phyloP scores from a whole-genome alignment of 2,113 vertebrate species.

The Pseudolaguvia tuberculata region DNA sequence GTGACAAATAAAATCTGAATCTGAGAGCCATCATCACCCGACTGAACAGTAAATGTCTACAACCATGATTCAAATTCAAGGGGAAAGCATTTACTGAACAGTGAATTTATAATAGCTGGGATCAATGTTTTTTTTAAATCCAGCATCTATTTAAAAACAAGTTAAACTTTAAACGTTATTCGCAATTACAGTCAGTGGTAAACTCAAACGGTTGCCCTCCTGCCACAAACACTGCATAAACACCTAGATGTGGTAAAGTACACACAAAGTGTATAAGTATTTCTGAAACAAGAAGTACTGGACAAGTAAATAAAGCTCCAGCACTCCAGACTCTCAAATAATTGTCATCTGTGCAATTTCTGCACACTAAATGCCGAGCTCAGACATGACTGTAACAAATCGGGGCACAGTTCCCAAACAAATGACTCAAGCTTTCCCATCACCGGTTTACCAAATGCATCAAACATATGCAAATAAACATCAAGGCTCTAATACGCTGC shows the following conservation, averaged over 20 bases:
- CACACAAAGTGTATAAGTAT: not conserved
- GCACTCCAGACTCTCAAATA: not conserved
- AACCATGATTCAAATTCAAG: too few species aligned
- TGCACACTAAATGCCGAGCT: not conserved
- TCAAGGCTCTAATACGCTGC: not conserved
- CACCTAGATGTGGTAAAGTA: not conserved
- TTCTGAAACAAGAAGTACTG: not conserved
- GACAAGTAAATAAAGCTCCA: too few species aligned
- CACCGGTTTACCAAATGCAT: not conserved
- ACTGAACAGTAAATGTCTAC: too few species aligned
- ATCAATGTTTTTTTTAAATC: too few species aligned
- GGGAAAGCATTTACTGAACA: too few species aligned
- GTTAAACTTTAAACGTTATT: too few species aligned
- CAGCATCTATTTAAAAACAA: too few species aligned
- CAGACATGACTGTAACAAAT: not conserved
- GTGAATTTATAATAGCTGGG: too few species aligned
- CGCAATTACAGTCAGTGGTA: too few species aligned
- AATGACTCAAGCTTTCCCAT: slow-evolving; percentile 5
- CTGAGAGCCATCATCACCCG: too few species aligned
- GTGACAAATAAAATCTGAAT: too few species aligned
- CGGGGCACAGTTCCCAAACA: not conserved
- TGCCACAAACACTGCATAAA: not conserved
- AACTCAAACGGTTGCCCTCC: not conserved
- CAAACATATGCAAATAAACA: too few species aligned
- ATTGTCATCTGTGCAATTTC: not conserved